Conservation (phyloP, 2,888 invertebrate genomes). For the Bellardia pandia region DNA sequence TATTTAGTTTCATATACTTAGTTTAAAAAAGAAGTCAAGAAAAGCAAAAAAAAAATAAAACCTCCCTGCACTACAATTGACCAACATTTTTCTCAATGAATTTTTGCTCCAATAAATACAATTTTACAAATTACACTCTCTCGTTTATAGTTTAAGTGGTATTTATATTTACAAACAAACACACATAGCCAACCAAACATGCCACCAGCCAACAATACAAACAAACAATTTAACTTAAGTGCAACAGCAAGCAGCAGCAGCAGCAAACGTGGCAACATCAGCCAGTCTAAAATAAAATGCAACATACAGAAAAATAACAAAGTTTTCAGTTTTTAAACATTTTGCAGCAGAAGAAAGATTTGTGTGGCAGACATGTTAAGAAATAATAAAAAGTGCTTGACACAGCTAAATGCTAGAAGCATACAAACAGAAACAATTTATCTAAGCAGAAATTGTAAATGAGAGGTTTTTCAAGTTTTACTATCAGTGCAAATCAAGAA, state of each 20-base stretch:
- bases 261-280: slow-evolving; percentile 17
- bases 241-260: slow-evolving; percentile 44
- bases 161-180: slow-evolving; percentile 60
- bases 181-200: background rate
- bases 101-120: slow-evolving; percentile 82
- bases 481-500: slow-evolving; percentile 29
- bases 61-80: slow-evolving; percentile 69
- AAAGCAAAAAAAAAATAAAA: background rate
- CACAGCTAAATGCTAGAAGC: slow-evolving; percentile 50
- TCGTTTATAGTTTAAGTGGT: slow-evolving; percentile 67
- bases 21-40: background rate
- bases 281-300: slow-evolving; percentile 29
- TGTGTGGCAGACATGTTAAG: slow-evolving; percentile 56
- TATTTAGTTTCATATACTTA: slow-evolving; percentile 38
- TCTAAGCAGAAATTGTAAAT: slow-evolving; percentile 49
- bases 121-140: slow-evolving; percentile 73
- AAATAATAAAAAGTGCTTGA: slow-evolving; percentile 63
- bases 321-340: slow-evolving; percentile 35
- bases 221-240: slow-evolving; percentile 70
- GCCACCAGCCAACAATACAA: slow-evolving; percentile 19
- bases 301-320: slow-evolving; percentile 20
- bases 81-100: slow-evolving; percentile 83
- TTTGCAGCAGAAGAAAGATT: slow-evolving; percentile 31
- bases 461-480: slow-evolving; percentile 29
- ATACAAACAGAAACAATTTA: slow-evolving; percentile 44